Evolutionary conservation across 2,888 invertebrate genomes (phyloP).

Genomic region (Amitus sp.): DNA sequence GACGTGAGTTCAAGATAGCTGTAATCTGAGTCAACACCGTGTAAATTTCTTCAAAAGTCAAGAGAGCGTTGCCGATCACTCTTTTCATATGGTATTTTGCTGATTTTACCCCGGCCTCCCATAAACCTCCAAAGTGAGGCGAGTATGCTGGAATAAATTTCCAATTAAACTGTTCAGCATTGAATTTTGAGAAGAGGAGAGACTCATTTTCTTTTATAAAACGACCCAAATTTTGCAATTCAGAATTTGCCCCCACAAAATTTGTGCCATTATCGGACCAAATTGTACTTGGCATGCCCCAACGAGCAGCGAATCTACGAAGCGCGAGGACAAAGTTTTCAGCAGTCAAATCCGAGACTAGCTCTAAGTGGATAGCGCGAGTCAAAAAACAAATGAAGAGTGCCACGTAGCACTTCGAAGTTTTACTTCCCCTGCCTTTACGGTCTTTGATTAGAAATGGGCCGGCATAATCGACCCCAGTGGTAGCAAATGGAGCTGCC

Average conservation of each 20-base stretch:
- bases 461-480: slow-evolving; percentile 8
- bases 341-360: slow-evolving; percentile 7
- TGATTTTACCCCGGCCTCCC: slow-evolving; percentile 46
- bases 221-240: slow-evolving; percentile 7
- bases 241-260: slow-evolving; percentile 8
- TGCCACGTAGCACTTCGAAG: slow-evolving; percentile 7
- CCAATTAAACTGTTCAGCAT: slow-evolving; percentile 26
- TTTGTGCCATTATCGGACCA: slow-evolving; percentile 13
- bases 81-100: slow-evolving; percentile 45
- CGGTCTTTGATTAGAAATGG: slow-evolving; percentile 10
- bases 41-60: slow-evolving; percentile 43
- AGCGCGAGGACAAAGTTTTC: slow-evolving; percentile 4
- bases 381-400: slow-evolving; percentile 11
- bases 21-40: slow-evolving; percentile 39
- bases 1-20: slow-evolving; percentile 37
- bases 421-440: slow-evolving; percentile 6
- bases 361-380: not conserved
- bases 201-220: slow-evolving; percentile 4
- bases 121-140: slow-evolving; percentile 47
- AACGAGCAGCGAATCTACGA: slow-evolving; percentile 6
- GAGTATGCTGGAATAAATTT: slow-evolving; percentile 43
- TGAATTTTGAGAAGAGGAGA: too few relatives aligned
- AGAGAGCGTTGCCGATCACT: slow-evolving; percentile 22
- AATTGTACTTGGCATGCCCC: slow-evolving; percentile 12
- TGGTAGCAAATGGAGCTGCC: slow-evolving; percentile 4